These are phyloP conservation scores for Neosilurus mollespiculum DNA, from an alignment of 2,797 vertebrate genomes.

Conservation along the genomic window DNA sequence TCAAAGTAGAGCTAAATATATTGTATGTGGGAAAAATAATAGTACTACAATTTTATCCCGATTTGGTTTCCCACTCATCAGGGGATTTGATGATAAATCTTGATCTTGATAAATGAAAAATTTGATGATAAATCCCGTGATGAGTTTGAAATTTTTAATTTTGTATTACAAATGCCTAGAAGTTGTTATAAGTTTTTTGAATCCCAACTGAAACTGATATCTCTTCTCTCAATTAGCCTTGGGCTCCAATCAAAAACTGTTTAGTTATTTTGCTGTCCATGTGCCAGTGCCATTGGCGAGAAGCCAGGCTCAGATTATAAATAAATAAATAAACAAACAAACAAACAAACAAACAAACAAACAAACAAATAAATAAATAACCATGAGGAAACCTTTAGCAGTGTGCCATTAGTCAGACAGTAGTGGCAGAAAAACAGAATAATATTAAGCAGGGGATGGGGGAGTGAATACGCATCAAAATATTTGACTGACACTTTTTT, in stretches of 20 bases:
- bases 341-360: too few species aligned
- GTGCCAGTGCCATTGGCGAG: slow-evolving; percentile 4
- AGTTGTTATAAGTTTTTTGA: slow-evolving; percentile 5
- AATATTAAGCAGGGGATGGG: not conserved
- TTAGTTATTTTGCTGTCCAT: slow-evolving; percentile 20
- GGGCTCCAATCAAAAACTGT: slow-evolving; percentile 24
- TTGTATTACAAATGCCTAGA: not conserved
- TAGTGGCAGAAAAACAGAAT: slow-evolving; percentile 8
- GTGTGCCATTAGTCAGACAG: not conserved
- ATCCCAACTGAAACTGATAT: slow-evolving; percentile 22
- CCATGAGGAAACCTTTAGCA: not conserved
- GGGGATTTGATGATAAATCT: too few species aligned
- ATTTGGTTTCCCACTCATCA: too few species aligned
- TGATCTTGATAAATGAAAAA: too few species aligned
- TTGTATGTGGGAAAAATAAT: too few species aligned
- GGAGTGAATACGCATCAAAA: not conserved
- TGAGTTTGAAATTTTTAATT: too few species aligned
- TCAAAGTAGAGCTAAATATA: too few species aligned
- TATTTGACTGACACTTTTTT: not conserved
- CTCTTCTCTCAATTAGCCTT: slow-evolving; percentile 10
- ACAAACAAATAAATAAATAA: too few species aligned
- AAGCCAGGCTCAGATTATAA: not conserved
- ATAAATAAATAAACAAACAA: too few species aligned
- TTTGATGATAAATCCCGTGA: too few species aligned
- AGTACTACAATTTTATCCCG: too few species aligned